Base-by-base conservation (phyloP, 2,888 invertebrate genomes). In the Drosophila kuntzei region DNA sequence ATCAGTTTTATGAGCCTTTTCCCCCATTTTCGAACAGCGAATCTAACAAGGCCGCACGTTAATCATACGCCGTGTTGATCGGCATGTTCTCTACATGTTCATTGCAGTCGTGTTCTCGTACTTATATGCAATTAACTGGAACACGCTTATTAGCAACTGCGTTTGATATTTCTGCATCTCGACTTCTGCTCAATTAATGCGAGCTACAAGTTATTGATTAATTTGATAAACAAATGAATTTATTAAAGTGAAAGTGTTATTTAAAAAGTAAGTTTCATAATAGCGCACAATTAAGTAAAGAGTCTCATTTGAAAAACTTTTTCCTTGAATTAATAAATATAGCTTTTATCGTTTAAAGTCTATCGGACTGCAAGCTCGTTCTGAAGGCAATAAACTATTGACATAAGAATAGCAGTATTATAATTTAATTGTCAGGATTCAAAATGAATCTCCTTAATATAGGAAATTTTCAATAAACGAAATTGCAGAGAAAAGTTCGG, bases 51-150 rank as follows among this genome's bases (percentile, higher is more conserved):
- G 7, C 11, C 22, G 11, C 36, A 49, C 74, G 81, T 82, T 85
- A 63, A 79, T 85, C 83, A 83, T 80, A 75, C 70, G 73, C 76
- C 63, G 39, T 60, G 83, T 72, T 64, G 70, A 47, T 41, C 67
- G 43, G 22, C n/a, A n/a, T n/a, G n/a, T n/a, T n/a, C 37, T 36
- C 12, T 4, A 14, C 7, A 22, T n/a, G 9, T 12, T 32, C 29
- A 11, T 18, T 29, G 27, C 32, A n/a, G 18, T 43, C 20, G n/a
- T 22, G 12, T 20, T 11, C 12, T 20, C 12, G 22, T 36, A 61
- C 12, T 20, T 6, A 20, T 36, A 61, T 71, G 59, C 72, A 66
- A 55, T 39, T 65, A 61, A 73, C 65, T 63, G 63, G 49, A 2
- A 60, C 18, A 14, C n/a, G 4, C n/a, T 41, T n/a, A 20, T 41